Evolutionary conservation across 2,113 vertebrate species (phyloP), one percentile per base, ranked within the genome.

Genomic region (Fulica atra): DNA sequence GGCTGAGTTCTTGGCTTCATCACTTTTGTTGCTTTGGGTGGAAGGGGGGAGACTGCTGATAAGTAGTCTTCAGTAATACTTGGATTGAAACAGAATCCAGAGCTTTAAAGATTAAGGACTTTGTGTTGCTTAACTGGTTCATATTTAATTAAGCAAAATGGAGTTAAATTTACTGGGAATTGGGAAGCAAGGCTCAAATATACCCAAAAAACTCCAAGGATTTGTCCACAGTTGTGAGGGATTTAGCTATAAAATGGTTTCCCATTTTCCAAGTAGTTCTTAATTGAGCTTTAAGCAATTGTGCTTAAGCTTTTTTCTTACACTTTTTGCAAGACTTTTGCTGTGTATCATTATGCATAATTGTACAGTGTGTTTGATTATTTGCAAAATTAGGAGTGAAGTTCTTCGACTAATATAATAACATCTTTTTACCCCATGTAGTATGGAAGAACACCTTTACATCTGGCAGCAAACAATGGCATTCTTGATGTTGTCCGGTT

Each of bases 401-500:
- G 9, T 65, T 96, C 20, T 85, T 74, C 77, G 23, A 15, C 14
- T 64, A 53, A 59, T 1, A 0, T 56, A 25, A 13, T 54, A 36
- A 42, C 3, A 18, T 12, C 9, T 51, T 31, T 46, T 90, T 93
- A 73, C 31, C 24, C 29, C 36, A 28, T 53, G 36, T 97, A 99
- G 99, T 98, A 98, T 31, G 99, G 99, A 83, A 98, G 98, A 68
- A 99, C 99, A 6, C 98, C 99, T 46, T 98, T 99, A 46, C 99
- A 99, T 93, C 97, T 99, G 72, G 99, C 99, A 18, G 98, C 99
- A 38, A 99, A 98, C 97, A 99, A 99, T 5, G 99, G 99, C 42
- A 98, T 98, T 93, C 98, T 99, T 5, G 99, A 99, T 74, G 99
- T 99, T 31, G 99, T 99, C 64, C 98, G 99, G 11, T 98, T 99